phyloP scores from a whole-genome alignment of 2,888 invertebrate genomes.

The Mythimna lalbum region DNA sequence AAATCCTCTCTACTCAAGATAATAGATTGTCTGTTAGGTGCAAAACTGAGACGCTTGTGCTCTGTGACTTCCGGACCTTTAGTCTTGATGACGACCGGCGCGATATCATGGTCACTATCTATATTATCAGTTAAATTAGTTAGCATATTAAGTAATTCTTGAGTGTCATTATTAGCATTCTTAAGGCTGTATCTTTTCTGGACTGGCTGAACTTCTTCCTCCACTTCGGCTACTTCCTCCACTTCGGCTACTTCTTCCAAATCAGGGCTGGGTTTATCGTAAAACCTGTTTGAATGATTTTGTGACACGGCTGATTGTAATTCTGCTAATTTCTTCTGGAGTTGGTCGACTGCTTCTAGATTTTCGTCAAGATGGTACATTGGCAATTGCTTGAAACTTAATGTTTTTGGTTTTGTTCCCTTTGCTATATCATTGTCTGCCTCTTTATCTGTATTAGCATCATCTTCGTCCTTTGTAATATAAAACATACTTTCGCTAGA shows the following conservation, averaged over 20 bases:
- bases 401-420: background rate
- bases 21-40: conserved; percentile 73
- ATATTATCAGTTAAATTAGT: conserved; percentile 77
- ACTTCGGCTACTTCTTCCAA: conserved; percentile 35
- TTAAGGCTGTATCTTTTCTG: conserved; percentile 63
- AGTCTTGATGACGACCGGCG: background rate
- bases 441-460: conserved; percentile 49
- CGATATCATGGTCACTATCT: conserved; percentile 43
- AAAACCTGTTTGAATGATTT: conserved; percentile 58
- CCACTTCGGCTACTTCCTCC: conserved; percentile 37
- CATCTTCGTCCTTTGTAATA: conserved; percentile 70
- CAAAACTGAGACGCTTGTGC: conserved; percentile 67
- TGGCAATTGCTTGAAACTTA: conserved; percentile 2
- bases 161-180: conserved; percentile 79
- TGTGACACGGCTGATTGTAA: conserved; percentile 49
- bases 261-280: conserved; percentile 65
- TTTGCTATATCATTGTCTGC: conserved; percentile 18
- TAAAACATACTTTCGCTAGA: conserved; percentile 71
- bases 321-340: conserved; percentile 60
- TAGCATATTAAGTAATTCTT: conserved; percentile 79
- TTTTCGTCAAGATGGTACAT: conserved; percentile 55
- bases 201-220: conserved; percentile 26
- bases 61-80: conserved; percentile 57
- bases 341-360: conserved; percentile 27
- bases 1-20: conserved; percentile 78